Evolutionary conservation across 2,888 invertebrate genomes (phyloP), one percentile per base, ranked within the genome.

Genomic region (Cistogaster globosa): DNA sequence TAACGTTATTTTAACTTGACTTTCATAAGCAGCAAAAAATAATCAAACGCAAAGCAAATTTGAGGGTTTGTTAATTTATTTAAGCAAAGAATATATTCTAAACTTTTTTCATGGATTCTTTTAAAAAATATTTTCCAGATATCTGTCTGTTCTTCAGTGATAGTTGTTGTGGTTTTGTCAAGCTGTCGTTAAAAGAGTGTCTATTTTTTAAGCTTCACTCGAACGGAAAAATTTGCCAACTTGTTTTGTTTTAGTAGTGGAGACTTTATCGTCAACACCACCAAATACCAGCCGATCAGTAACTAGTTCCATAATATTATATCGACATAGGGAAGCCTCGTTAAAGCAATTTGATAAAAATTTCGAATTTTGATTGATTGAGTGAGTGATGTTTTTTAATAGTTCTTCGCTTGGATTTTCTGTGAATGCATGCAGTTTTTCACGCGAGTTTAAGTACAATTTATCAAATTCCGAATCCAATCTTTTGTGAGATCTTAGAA

Each of bases 301-400:
- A n/a, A 71, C 65, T 51, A 76, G 42, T 42, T 84, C 65, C 2
- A 53, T 58, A 18, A 83, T 79, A 45, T 68, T 69, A 48, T 53
- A 32, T 9, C 22, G 53, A 48, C 16, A 26, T 60, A 7, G 14
- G 0, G 32, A 11, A 18, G 58, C 12, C 48, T 75, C n/a, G 9
- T 76, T 72, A 8, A 76, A 76, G n/a, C 75, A 76, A 14, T 60
- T 65, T 45, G 36, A 18, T 22, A 84, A 7, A 26, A 58, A 53
- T 57, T 60, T 84, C 0, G 79, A 84, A 38, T 80, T 65, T 18
- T 42, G 58, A n/a, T 53, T 71, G 0, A 76, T 2, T 42, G 42
- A 55, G 12, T 55, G 63, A 14, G 1, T 32, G 3, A 81, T 63
- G 42, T 57, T 69, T 1, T 14, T 53, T 14, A 69, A 16, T n/a